These are phyloP conservation scores for Rhabdomys pumilio DNA, from an alignment of 2,797 vertebrate species.

Conservation along the genomic window DNA sequence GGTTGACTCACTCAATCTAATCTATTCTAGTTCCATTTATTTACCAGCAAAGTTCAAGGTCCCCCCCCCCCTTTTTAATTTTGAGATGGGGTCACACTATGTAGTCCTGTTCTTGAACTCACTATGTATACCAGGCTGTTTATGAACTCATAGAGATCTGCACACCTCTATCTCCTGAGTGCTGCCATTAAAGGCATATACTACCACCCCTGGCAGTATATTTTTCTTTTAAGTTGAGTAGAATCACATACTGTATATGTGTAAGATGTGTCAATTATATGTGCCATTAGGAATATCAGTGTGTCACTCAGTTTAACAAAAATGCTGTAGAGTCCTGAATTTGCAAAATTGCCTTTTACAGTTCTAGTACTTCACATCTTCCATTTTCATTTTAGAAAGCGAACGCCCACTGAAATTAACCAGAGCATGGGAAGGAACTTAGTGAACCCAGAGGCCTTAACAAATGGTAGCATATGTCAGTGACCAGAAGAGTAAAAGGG, in stretches of 20 bases:
- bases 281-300: background rate
- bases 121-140: background rate
- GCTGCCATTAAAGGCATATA: background rate
- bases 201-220: background rate
- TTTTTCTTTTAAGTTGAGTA: background rate
- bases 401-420: background rate
- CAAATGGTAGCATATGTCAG: background rate
- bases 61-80: no score
- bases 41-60: background rate
- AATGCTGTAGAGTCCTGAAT: background rate
- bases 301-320: background rate
- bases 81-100: background rate
- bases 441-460: background rate
- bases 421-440: background rate
- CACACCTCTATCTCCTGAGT: no score
- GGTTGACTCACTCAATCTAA: background rate
- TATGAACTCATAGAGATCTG: background rate
- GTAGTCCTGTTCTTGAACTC: background rate
- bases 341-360: background rate
- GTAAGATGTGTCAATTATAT: background rate
- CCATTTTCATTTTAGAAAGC: slow-evolving; percentile 31
- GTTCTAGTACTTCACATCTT: background rate
- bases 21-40: background rate
- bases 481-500: background rate
- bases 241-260: background rate